Conservation (phyloP, 2,797 vertebrate species). For the Neosalanx taihuensis region DNA sequence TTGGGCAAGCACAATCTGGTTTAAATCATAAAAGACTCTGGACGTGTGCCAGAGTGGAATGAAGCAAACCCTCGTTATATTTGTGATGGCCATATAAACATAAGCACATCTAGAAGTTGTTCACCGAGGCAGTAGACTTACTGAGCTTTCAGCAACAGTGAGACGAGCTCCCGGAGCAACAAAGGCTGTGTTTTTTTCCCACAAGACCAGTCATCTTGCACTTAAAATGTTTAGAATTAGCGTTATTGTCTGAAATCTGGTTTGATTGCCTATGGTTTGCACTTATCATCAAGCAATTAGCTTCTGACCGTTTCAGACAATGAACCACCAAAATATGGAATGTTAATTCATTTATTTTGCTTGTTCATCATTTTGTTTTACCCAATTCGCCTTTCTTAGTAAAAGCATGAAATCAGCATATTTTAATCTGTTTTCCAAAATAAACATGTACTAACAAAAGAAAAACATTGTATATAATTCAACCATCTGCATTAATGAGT, state of each 20-base stretch:
- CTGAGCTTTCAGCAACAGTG: constrained; percentile 22
- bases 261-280: not conserved
- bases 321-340: not conserved
- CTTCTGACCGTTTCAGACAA: not conserved
- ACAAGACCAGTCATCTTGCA: not conserved
- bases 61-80: constrained; percentile 66
- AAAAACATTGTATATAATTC: constrained; percentile 23
- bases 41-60: constrained; percentile 60
- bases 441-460: not conserved
- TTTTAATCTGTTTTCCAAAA: not conserved
- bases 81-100: constrained; percentile 67
- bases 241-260: not conserved
- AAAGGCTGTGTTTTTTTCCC: not conserved
- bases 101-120: constrained; percentile 34
- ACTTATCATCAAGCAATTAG: not conserved
- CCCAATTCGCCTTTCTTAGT: not conserved
- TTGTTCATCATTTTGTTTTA: not conserved
- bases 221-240: not conserved
- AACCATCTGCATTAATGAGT: constrained; percentile 54
- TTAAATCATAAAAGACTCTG: constrained; percentile 75
- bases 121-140: constrained; percentile 21
- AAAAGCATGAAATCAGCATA: not conserved
- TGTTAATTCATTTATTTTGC: not conserved
- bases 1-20: constrained; percentile 73
- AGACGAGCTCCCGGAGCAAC: constrained; percentile 8